Evolutionary conservation across 2,113 vertebrate species (phyloP), one percentile per base, ranked within the genome.

Genomic region (Anthoscopus minutus): DNA sequence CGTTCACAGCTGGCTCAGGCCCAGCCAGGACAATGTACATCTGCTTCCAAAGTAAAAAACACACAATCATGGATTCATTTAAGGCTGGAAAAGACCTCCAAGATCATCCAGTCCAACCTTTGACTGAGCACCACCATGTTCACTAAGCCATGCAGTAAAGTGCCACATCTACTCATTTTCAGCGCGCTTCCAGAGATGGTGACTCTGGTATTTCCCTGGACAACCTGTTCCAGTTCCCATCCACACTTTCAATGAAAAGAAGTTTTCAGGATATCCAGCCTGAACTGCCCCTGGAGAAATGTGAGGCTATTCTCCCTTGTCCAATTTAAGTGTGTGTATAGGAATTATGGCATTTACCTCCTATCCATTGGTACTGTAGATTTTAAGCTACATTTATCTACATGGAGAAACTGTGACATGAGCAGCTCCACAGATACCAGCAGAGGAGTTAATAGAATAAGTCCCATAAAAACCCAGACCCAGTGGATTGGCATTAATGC

Each of bases 251-350:
- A 14, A 16, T 13, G 11, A 42, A 53, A 50, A 51, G 35, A 11
- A 15, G 0, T 6, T 6, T 57, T 57, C 50, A 12, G 9, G 22
- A 19, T 65, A 27, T 65, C 27, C 58, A 57, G 7, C 25, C 31
- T 42, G 21, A 62, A 31, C 6, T 14, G 7, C 13, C 13, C 15
- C 47, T 71, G 40, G 42, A 40, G 40, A 40, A 80, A 48, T 6
- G 13, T 10, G 31, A 72, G 31, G 50, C 6, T 45, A 16, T 31
- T 48, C 10, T 17, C 7, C 25, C 21, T 67, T 27, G 16, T 8
- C 37, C 37, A 58, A 2, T 0, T n/a, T 4, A 42, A 12, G 24
- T 30, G 5, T 35, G 12, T n/a, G 19, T 12, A 4, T 3, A 42
- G 13, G 6, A 54, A 56, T 48, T 33, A 23, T 1, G 27, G 3